These are phyloP conservation scores for Eupithecia abbreviata DNA, from an alignment of 2,888 invertebrate genomes.

Conservation along the genomic window DNA sequence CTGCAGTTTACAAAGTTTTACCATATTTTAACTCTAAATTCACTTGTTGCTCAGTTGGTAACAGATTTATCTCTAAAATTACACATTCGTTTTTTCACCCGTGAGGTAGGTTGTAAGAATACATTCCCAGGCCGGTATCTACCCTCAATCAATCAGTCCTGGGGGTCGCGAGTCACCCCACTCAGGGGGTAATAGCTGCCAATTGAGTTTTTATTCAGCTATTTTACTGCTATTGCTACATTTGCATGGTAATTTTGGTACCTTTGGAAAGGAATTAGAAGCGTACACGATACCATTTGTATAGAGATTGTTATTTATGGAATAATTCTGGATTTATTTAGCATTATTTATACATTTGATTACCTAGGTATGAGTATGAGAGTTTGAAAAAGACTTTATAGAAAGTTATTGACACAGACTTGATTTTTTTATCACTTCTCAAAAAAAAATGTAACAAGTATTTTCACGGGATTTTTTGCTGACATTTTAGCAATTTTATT, in stretches of 20 bases:
- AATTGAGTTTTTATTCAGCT: slow-evolving; percentile 38
- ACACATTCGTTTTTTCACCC: neutral
- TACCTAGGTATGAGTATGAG: neutral
- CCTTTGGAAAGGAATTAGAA: slow-evolving; percentile 8
- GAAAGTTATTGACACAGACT: neutral
- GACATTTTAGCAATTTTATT: neutral
- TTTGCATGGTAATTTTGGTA: slow-evolving; percentile 35
- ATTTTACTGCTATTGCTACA: slow-evolving; percentile 25
- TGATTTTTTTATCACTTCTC: too few relatives aligned
- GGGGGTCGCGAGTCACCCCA: slow-evolving; percentile 29
- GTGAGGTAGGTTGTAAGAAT: neutral
- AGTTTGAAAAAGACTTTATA: neutral
- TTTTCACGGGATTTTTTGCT: neutral
- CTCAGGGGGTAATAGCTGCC: slow-evolving; percentile 29
- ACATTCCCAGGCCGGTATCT: slow-evolving; percentile 24
- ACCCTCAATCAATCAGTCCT: slow-evolving; percentile 34
- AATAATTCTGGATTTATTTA: neutral
- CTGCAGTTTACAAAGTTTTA: neutral
- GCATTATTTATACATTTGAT: neutral
- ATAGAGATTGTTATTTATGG: neutral
- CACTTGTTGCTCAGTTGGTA: neutral
- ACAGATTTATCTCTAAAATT: neutral
- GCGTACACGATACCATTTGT: neutral
- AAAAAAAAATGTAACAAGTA: too few relatives aligned
- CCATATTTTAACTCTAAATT: neutral